These are phyloP conservation scores for Lithobates sylvaticus DNA, from an alignment of 2,797 vertebrate genomes.

Conservation along the genomic window DNA sequence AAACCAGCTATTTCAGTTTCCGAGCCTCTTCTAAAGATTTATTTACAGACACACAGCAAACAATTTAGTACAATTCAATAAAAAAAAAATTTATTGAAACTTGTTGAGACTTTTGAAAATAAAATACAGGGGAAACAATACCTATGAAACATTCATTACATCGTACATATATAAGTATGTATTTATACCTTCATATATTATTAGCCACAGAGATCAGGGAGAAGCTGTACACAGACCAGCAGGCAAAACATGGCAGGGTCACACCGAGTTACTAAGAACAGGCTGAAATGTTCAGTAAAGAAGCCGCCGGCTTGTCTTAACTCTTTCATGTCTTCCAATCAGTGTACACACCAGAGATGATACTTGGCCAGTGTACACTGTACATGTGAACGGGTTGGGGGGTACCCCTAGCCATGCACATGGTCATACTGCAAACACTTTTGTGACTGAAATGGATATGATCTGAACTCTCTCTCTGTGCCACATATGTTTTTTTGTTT, in stretches of 20 bases:
- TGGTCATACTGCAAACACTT: not conserved
- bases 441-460: constrained; percentile 81
- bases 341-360: not conserved
- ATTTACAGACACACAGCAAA: not conserved
- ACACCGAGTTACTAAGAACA: not conserved
- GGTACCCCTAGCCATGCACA: not conserved
- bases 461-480: constrained; percentile 66
- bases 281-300: constrained; percentile 30
- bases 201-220: constrained; percentile 73
- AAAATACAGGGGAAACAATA: constrained; percentile 82
- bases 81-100: constrained; percentile 91
- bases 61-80: constrained; percentile 76
- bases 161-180: constrained; percentile 82
- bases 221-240: constrained; percentile 70
- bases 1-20: too few species aligned
- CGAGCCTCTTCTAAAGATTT: too few species aligned
- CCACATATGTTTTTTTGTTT: not conserved
- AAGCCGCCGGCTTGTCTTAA: not conserved
- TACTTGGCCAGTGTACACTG: not conserved
- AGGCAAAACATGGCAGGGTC: constrained; percentile 26
- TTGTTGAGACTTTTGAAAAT: constrained; percentile 85
- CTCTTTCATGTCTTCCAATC: not conserved
- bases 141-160: constrained; percentile 82
- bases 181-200: constrained; percentile 85
- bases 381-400: not conserved